phyloP scores from a whole-genome alignment of 2,797 vertebrate species.

The Acanthornis magna region DNA sequence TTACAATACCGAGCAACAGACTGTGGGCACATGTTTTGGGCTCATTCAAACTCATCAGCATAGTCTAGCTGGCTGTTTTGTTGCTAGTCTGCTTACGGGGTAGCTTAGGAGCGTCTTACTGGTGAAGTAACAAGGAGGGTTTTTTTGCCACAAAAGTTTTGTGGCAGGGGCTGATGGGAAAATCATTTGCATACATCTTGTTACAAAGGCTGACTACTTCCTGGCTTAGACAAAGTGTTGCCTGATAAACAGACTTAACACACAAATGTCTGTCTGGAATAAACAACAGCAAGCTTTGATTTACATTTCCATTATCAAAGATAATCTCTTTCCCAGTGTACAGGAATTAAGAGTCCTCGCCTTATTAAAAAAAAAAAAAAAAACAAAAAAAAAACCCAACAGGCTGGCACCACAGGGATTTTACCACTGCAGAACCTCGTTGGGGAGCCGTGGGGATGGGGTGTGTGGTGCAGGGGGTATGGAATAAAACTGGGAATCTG shows the following conservation, averaged over 20 bases:
- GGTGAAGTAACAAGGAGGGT: constrained; percentile 68
- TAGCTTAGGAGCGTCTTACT: constrained; percentile 71
- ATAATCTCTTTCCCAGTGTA: constrained; percentile 78
- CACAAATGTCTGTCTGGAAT: constrained; percentile 81
- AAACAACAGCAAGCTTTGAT: constrained; percentile 79
- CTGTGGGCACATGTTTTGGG: constrained; percentile 73
- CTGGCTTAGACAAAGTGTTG: constrained; percentile 82
- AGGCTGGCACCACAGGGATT: constrained; percentile 48
- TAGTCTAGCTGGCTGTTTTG: constrained; percentile 69
- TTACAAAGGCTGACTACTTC: constrained; percentile 80
- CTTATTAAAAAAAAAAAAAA: constrained; percentile 40
- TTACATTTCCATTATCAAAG: constrained; percentile 79
- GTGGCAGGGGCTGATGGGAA: constrained; percentile 74
- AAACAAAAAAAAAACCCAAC: background rate
- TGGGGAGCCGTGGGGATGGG: background rate
- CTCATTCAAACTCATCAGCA: constrained; percentile 72
- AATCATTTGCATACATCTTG: constrained; percentile 78
- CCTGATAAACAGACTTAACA: constrained; percentile 82
- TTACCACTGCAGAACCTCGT: constrained; percentile 32
- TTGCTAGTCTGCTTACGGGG: constrained; percentile 71
- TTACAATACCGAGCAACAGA: constrained; percentile 74
- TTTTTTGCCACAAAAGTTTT: constrained; percentile 72
- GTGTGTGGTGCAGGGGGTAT: background rate
- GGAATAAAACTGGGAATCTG: constrained; percentile 42
- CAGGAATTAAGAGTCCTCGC: constrained; percentile 72